Conservation (phyloP, 2,888 invertebrate genomes). For the Reticulitermes lucifugus region DNA sequence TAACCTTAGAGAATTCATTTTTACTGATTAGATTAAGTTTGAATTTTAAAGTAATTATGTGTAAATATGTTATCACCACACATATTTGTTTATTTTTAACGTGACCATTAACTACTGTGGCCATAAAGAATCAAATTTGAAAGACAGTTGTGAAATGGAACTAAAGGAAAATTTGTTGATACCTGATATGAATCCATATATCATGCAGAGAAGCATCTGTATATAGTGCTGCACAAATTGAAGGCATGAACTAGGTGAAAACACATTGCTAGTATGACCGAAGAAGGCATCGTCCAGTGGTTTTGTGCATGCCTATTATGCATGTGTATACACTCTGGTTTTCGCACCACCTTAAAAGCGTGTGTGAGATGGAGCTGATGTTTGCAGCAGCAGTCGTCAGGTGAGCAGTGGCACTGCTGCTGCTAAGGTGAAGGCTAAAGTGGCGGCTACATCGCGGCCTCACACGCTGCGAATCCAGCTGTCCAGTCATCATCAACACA, state of each 20-base stretch:
- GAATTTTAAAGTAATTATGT: too few species aligned
- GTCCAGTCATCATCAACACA: conserved; percentile 22
- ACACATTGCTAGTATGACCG: neutral
- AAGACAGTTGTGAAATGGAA: too few species aligned
- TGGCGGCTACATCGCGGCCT: conserved; percentile 43
- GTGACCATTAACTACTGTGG: too few species aligned
- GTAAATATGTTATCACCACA: too few species aligned
- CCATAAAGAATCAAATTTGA: too few species aligned
- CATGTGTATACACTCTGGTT: neutral
- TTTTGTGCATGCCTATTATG: neutral
- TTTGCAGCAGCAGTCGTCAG: conserved; percentile 39
- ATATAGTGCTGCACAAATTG: neutral
- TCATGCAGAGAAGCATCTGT: neutral
- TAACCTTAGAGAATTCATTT: too few species aligned
- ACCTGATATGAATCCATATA: neutral
- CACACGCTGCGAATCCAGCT: conserved; percentile 42
- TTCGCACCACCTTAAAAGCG: neutral
- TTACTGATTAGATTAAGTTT: too few species aligned
- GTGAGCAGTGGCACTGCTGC: conserved; percentile 40
- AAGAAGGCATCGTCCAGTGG: neutral
- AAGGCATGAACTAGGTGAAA: neutral
- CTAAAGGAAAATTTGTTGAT: neutral
- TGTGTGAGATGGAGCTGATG: conserved; percentile 30
- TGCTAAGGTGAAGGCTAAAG: conserved; percentile 39
- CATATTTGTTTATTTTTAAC: too few species aligned